Percentiles rank a stretch among this genome's conserved stretches.
Conservation (phyloP, 2,888 invertebrate genomes). For the Oegoconia quadripuncta region DNA sequence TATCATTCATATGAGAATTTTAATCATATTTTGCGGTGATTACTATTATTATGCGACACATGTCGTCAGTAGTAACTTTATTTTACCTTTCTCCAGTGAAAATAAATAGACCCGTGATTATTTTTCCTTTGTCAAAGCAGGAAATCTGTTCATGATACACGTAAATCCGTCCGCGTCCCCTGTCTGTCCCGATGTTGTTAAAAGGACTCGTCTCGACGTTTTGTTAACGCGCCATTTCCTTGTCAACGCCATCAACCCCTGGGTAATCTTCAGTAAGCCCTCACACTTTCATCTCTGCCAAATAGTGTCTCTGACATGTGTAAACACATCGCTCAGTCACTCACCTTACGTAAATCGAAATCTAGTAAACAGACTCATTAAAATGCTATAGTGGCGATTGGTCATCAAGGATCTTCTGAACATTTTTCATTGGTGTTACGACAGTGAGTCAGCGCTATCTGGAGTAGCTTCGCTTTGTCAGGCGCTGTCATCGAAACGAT, state of each 20-base stretch:
- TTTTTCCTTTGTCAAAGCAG: constrained; percentile 68
- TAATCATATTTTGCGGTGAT: constrained; percentile 34
- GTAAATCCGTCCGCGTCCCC: constrained; percentile 72
- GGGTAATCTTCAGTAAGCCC: constrained; percentile 61
- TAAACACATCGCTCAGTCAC: constrained; percentile 30
- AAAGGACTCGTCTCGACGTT: constrained; percentile 69
- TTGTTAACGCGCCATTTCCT: constrained; percentile 70
- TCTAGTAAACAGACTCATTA: constrained; percentile 45
- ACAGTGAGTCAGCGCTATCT: constrained; percentile 64
- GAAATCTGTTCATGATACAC: constrained; percentile 74
- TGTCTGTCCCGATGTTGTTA: constrained; percentile 66
- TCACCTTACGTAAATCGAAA: no score
- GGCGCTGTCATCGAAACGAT: constrained; percentile 72
- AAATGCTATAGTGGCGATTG: constrained; percentile 36
- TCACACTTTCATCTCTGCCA: constrained; percentile 38
- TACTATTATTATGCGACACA: constrained; percentile 32
- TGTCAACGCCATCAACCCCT: constrained; percentile 64
- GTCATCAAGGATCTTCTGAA: constrained; percentile 30
- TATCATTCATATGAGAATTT: constrained; percentile 20
- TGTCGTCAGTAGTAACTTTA: constrained; percentile 34
- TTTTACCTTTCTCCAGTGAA: constrained; percentile 41
- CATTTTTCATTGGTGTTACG: constrained; percentile 56
- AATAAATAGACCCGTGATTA: constrained; percentile 56
- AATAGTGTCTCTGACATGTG: constrained; percentile 28
- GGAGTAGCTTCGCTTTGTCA: constrained; percentile 61